Evolutionary conservation across 2,797 vertebrate genomes (phyloP).

Genomic region (Dendrocincla tyrannina): DNA sequence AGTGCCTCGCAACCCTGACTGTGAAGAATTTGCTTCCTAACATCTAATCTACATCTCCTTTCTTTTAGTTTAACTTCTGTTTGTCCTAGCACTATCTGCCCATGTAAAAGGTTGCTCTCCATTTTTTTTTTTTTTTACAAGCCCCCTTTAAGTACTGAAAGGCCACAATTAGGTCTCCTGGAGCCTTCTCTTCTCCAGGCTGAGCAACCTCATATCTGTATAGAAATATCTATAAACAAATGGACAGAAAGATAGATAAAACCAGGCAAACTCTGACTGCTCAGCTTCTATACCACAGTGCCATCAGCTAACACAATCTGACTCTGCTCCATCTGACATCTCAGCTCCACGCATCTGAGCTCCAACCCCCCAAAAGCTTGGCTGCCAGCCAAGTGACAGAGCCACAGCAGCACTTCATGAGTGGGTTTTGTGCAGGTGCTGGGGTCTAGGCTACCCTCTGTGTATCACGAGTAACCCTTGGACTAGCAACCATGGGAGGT

Average conservation of each 20-base stretch:
- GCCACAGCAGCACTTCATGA: background rate
- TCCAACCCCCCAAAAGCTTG: background rate
- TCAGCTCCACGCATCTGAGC: background rate
- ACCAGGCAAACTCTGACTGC: background rate
- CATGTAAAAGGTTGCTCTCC: background rate
- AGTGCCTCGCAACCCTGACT: background rate
- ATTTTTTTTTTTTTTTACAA: background rate
- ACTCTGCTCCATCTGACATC: background rate
- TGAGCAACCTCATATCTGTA: background rate
- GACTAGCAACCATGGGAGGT: accelerated
- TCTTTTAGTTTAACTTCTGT: background rate
- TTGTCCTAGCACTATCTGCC: no score
- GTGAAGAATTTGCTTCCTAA: background rate
- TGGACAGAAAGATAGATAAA: background rate
- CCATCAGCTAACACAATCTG: background rate
- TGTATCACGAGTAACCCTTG: background rate
- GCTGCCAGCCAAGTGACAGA: background rate
- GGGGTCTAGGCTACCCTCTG: background rate
- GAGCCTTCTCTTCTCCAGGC: background rate
- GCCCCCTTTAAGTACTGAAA: background rate
- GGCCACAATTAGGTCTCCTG: background rate
- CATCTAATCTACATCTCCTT: background rate
- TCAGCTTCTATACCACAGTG: background rate
- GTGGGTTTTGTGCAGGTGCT: accelerated
- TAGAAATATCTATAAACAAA: background rate